Conservation (phyloP, 2,113 vertebrate genomes). For the Chaetodon auriga region DNA sequence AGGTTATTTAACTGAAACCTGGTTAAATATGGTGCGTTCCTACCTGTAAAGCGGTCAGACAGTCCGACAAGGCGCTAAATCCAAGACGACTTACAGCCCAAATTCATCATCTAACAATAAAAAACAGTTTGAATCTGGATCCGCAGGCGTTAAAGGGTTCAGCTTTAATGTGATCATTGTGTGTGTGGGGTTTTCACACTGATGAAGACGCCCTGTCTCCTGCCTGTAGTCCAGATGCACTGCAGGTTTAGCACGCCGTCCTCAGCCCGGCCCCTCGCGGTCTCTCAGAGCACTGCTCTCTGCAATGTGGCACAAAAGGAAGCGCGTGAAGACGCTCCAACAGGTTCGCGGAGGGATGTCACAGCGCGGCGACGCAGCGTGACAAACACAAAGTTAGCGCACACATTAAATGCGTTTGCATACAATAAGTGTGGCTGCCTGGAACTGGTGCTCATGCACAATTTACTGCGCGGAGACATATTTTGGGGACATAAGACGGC, state of each 20-base stretch:
- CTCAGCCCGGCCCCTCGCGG: background rate
- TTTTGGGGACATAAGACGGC: slow-evolving; percentile 25
- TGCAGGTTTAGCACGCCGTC: slow-evolving; percentile 18
- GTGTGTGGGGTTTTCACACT: slow-evolving; percentile 17
- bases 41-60: background rate
- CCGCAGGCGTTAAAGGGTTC: background rate
- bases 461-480: slow-evolving; percentile 53
- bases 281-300: too few species aligned
- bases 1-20: too few species aligned
- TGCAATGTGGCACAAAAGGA: too few species aligned
- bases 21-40: background rate
- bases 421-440: slow-evolving; percentile 20
- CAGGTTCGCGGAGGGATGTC: slow-evolving; percentile 42
- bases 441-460: slow-evolving; percentile 35
- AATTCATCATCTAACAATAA: slow-evolving; percentile 5
- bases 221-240: background rate
- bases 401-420: slow-evolving; percentile 41
- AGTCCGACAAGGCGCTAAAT: background rate
- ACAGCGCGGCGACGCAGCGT: background rate
- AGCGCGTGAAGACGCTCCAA: slow-evolving; percentile 39
- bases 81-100: background rate
- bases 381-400: slow-evolving; percentile 26
- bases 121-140: background rate
- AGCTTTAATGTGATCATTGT: slow-evolving; percentile 8
- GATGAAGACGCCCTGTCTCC: slow-evolving; percentile 1